Evolutionary conservation across 2,113 vertebrate species (phyloP).

Genomic region (Bostrychus sinensis): DNA sequence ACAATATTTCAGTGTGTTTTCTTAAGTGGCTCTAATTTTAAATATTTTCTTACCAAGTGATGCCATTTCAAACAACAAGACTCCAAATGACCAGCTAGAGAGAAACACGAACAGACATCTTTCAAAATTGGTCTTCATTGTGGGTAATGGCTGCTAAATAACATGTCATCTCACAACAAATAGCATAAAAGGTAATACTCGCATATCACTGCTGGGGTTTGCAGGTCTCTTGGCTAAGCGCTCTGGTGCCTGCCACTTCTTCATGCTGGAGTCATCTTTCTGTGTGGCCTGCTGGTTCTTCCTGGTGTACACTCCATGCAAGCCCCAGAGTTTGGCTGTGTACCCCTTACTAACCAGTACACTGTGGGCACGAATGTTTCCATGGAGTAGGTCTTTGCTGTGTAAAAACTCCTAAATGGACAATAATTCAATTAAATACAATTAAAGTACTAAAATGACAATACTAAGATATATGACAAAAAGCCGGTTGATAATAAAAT

Average conservation of each 20-base stretch:
- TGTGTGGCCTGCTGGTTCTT: slow-evolving; percentile 61
- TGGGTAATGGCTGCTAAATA: background rate
- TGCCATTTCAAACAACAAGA: slow-evolving; percentile 89
- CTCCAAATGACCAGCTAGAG: slow-evolving; percentile 90
- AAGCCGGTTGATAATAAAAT: too few relatives aligned
- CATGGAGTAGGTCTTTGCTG: slow-evolving; percentile 86
- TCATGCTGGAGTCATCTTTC: slow-evolving; percentile 73
- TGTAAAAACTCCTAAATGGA: slow-evolving; percentile 86
- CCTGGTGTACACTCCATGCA: slow-evolving; percentile 83
- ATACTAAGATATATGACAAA: too few relatives aligned
- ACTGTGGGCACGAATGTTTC: slow-evolving; percentile 87
- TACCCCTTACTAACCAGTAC: slow-evolving; percentile 83
- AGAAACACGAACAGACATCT: slow-evolving; percentile 2
- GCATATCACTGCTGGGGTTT: slow-evolving; percentile 86
- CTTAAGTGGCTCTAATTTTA: background rate
- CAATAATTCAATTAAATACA: background rate
- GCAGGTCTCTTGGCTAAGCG: slow-evolving; percentile 78
- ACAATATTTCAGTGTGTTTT: background rate
- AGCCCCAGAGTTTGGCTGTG: slow-evolving; percentile 88
- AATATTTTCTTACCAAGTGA: slow-evolving; percentile 83
- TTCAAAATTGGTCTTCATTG: too few relatives aligned
- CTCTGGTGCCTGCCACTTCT: slow-evolving; percentile 96
- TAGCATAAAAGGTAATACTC: too few relatives aligned
- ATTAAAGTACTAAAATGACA: too few relatives aligned
- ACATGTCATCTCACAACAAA: too few relatives aligned